Conservation (phyloP, 2,888 invertebrate species). For the Endotricha flammealis region DNA sequence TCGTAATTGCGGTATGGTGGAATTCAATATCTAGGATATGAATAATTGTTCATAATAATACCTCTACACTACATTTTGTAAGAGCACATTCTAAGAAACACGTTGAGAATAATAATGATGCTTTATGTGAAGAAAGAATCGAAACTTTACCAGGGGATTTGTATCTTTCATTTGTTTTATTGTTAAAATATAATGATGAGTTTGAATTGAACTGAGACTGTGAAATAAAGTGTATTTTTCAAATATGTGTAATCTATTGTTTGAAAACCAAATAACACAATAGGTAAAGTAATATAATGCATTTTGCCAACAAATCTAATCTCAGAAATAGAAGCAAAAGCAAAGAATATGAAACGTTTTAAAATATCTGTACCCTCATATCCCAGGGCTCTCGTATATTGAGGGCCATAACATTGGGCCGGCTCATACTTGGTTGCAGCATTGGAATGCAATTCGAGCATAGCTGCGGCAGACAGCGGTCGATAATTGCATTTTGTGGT, state of each 20-base stretch:
- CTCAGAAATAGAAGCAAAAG: neutral
- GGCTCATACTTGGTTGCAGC: slow-evolving; percentile 47
- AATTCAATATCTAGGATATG: too few relatives aligned
- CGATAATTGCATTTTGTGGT: slow-evolving; percentile 77
- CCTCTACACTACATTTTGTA: too few relatives aligned
- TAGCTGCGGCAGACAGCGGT: slow-evolving; percentile 66
- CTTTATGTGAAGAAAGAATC: too few relatives aligned
- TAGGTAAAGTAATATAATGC: neutral
- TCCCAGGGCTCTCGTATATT: slow-evolving; percentile 5
- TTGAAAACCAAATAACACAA: neutral
- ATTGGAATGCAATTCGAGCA: slow-evolving; percentile 66
- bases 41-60: too few relatives aligned
- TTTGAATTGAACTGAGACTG: too few relatives aligned
- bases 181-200: too few relatives aligned
- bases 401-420: slow-evolving; percentile 11
- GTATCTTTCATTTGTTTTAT: too few relatives aligned
- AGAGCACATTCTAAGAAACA: too few relatives aligned
- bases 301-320: neutral
- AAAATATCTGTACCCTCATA: neutral
- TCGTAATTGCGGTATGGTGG: too few relatives aligned
- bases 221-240: too few relatives aligned
- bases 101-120: too few relatives aligned
- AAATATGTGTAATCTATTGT: neutral
- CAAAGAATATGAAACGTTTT: neutral
- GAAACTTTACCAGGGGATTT: too few relatives aligned